Conservation (phyloP, 2,797 vertebrate species). For the Telmatherina bonti region DNA sequence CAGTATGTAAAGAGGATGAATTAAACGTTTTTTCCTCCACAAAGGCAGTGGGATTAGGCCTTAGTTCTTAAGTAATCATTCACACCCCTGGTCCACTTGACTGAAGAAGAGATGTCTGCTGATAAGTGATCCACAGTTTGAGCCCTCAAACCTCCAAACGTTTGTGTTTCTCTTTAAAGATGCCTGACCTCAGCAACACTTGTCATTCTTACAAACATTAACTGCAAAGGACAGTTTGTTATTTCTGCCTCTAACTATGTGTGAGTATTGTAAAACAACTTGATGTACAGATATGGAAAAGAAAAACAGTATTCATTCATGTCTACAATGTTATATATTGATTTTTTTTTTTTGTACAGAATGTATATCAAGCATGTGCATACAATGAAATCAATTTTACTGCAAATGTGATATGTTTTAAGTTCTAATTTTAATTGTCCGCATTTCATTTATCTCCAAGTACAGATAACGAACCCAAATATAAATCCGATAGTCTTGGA, state of each 20-base stretch:
- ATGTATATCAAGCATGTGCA: conserved; percentile 82
- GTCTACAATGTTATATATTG: conserved; percentile 68
- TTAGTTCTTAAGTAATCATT: too few species aligned
- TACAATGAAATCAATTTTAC: conserved; percentile 72
- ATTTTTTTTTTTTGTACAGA: conserved; percentile 81
- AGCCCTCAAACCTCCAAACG: conserved; percentile 35
- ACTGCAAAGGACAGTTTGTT: conserved; percentile 34
- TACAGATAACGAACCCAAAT: conserved; percentile 14
- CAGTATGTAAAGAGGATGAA: conserved; percentile 11
- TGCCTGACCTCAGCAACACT: conserved; percentile 14
- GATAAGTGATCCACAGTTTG: conserved; percentile 27
- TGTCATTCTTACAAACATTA: conserved; percentile 24
- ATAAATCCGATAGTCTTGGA: conserved; percentile 16
- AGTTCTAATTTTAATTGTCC: conserved; percentile 33
- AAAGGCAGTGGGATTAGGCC: too few species aligned
- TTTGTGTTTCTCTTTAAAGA: conserved; percentile 11
- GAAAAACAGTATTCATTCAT: conserved; percentile 71
- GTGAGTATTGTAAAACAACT: conserved; percentile 17
- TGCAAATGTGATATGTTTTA: conserved; percentile 63
- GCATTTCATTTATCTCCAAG: background rate
- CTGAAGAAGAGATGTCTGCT: conserved; percentile 3
- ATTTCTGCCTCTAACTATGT: conserved; percentile 17
- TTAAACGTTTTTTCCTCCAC: conserved; percentile 3
- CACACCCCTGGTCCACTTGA: too few species aligned
- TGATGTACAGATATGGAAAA: conserved; percentile 46